These are phyloP conservation scores for Scaptomyza parva DNA, from an alignment of 2,888 invertebrate species.

Conservation along the genomic window DNA sequence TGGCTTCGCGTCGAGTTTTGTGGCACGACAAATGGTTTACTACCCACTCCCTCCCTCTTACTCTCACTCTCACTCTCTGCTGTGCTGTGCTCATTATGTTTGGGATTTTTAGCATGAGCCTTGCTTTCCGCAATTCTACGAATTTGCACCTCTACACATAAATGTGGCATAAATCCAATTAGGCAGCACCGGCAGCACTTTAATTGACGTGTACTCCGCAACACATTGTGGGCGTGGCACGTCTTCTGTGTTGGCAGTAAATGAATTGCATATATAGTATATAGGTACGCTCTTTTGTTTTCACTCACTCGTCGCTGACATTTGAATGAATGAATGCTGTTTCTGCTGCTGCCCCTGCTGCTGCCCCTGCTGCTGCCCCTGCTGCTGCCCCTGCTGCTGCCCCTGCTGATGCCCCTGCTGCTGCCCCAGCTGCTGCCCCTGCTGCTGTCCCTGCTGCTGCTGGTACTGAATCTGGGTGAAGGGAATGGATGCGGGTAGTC, in stretches of 20 bases:
- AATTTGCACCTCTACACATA: slow-evolving; percentile 75
- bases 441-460: too few relatives aligned
- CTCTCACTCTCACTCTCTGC: not conserved
- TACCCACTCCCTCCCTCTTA: not conserved
- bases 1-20: slow-evolving; percentile 58
- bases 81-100: slow-evolving; percentile 66
- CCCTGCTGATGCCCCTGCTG: too few relatives aligned
- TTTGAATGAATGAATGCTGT: slow-evolving; percentile 46
- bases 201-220: slow-evolving; percentile 68
- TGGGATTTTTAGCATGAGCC: slow-evolving; percentile 70
- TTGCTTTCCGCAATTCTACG: slow-evolving; percentile 49
- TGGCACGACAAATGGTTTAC: slow-evolving; percentile 46
- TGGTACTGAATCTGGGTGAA: slow-evolving; percentile 19
- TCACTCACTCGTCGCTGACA: slow-evolving; percentile 49
- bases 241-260: slow-evolving; percentile 61
- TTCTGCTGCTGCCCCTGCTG: too few relatives aligned
- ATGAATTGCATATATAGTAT: slow-evolving; percentile 73
- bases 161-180: slow-evolving; percentile 80
- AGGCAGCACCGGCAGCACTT: slow-evolving; percentile 75
- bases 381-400: too few relatives aligned
- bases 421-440: too few relatives aligned
- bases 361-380: too few relatives aligned
- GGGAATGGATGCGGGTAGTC: slow-evolving; percentile 23
- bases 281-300: slow-evolving; percentile 70
- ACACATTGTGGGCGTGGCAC: slow-evolving; percentile 45